Conservation (phyloP, 2,888 invertebrate genomes). For the Campoletis raptor region DNA sequence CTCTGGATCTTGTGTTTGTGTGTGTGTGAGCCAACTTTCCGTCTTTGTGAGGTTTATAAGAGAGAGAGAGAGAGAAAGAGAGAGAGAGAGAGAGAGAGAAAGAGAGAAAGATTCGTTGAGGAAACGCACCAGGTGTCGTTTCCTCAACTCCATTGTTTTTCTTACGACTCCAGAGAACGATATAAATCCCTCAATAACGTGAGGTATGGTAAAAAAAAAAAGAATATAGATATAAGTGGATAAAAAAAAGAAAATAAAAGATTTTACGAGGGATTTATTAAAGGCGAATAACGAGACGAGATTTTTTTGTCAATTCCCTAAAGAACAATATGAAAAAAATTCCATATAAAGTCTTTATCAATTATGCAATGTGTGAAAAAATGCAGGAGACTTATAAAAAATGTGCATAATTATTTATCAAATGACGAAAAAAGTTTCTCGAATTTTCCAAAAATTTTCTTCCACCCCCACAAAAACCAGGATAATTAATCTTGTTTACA, state of each 20-base stretch:
- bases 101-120: conserved; percentile 2
- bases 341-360: neutral
- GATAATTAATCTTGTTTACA: too few relatives aligned
- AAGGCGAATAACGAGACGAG: conserved; percentile 44
- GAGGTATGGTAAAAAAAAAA: conserved; percentile 5
- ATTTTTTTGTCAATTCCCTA: conserved; percentile 24
- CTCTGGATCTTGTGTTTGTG: conserved; percentile 20
- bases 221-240: conserved; percentile 11
- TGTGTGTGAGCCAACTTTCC: conserved; percentile 1
- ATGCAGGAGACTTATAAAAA: neutral
- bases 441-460: neutral
- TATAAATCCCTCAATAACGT: conserved; percentile 30
- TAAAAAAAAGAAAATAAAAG: conserved; percentile 10
- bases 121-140: conserved; percentile 53
- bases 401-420: neutral
- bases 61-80: conserved; percentile 17
- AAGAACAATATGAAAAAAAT: neutral
- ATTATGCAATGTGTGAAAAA: neutral
- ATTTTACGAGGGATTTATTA: conserved; percentile 40
- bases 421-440: neutral
- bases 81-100: neutral
- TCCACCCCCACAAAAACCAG: too few relatives aligned
- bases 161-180: conserved; percentile 30
- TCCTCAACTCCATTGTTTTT: conserved; percentile 42
- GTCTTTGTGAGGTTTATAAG: conserved; percentile 2